A percentile compares a stretch with the other conserved stretches of the same genome.
Evolutionary conservation across 64 coral and sea anemone species (phyloP).

Genomic region (Trachythela sp.): DNA sequence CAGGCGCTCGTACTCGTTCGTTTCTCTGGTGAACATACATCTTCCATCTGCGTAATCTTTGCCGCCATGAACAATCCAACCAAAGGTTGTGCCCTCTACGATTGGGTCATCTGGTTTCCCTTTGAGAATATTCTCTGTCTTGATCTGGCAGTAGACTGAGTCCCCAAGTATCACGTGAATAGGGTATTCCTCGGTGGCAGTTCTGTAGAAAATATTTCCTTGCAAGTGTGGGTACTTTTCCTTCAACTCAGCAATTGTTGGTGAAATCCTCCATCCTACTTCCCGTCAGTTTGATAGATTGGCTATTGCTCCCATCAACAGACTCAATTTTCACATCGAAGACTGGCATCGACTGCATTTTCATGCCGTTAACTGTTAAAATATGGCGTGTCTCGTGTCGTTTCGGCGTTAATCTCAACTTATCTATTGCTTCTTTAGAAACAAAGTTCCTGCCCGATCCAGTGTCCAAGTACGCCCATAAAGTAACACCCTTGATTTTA

Average conservation of each 20-base stretch:
- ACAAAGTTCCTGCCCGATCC: constrained; percentile 32
- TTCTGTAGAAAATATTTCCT: too few relatives aligned
- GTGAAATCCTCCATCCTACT: constrained; percentile 10
- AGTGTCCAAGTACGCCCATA: constrained; percentile 37
- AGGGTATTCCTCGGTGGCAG: constrained; percentile 33
- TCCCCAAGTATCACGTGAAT: constrained; percentile 46
- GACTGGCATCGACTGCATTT: constrained; percentile 52
- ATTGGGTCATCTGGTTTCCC: constrained; percentile 1
- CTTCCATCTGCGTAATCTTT: not conserved
- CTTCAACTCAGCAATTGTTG: constrained; percentile 37
- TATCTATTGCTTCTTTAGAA: not conserved
- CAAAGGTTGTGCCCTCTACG: not conserved
- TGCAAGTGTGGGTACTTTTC: constrained; percentile 34
- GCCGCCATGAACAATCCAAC: constrained; percentile 4
- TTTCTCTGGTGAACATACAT: not conserved
- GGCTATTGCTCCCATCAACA: not conserved
- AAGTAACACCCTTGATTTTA: not conserved
- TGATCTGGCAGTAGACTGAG: constrained; percentile 35
- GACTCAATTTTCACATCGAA: constrained; percentile 46
- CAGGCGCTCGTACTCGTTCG: not conserved
- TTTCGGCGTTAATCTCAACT: not conserved
- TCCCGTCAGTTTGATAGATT: not conserved
- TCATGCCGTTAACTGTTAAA: constrained; percentile 46
- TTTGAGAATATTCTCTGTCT: constrained; percentile 41
- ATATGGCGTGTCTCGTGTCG: constrained; percentile 31